Conservation (phyloP, 2,113 vertebrate genomes). For the Drymodes brunneopygia region DNA sequence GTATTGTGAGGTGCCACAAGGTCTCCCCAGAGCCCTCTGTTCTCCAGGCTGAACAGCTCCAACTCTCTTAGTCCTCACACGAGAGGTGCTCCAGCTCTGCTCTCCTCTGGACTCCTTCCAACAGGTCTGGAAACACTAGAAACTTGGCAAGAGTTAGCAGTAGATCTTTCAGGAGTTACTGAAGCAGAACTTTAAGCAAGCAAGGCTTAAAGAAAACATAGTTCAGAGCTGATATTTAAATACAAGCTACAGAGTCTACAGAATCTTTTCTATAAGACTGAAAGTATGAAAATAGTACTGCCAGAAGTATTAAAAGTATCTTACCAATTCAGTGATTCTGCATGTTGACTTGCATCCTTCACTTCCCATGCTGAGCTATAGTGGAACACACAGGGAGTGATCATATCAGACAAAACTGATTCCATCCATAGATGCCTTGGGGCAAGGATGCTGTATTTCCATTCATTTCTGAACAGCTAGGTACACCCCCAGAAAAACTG, state of each 20-base stretch:
- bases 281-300: neutral
- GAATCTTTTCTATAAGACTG: neutral
- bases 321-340: neutral
- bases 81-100: neutral
- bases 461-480: neutral
- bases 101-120: neutral
- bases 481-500: neutral
- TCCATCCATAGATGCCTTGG: fast-evolving
- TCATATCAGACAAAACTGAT: neutral
- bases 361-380: neutral
- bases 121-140: neutral
- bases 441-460: neutral
- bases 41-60: neutral
- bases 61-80: neutral
- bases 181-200: neutral
- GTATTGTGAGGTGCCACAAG: neutral
- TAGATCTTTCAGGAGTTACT: neutral
- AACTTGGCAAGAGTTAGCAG: neutral
- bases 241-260: neutral
- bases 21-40: neutral
- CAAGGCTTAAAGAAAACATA: neutral
- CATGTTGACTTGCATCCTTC: neutral
- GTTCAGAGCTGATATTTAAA: neutral
- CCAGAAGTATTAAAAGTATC: neutral
- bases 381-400: neutral